Percentiles rank a stretch among this genome's conserved stretches.
phyloP scores from a whole-genome alignment of 2,888 invertebrate species.

The Lepidochitona cinerea region DNA sequence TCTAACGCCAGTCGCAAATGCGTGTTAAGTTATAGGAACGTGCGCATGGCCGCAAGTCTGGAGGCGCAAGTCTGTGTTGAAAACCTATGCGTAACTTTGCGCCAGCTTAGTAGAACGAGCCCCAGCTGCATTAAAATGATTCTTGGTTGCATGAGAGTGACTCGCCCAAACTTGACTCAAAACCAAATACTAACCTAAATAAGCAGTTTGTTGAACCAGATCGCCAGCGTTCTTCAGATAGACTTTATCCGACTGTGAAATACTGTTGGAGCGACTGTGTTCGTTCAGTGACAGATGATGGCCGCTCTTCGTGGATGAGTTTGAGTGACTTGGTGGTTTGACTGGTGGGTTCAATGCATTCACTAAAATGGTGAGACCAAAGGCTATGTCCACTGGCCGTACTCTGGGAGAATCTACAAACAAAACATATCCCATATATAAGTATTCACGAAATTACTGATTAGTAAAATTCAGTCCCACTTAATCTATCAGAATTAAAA shows the following conservation, averaged over 20 bases:
- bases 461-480: too few species aligned
- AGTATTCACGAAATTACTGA: too few species aligned
- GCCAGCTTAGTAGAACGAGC: too few species aligned
- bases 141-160: too few species aligned
- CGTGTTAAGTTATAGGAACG: too few species aligned
- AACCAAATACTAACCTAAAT: conserved; percentile 70
- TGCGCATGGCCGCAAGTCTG: too few species aligned
- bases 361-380: conserved; percentile 89
- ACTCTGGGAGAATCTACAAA: conserved; percentile 88
- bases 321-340: conserved; percentile 41
- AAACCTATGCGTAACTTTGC: too few species aligned
- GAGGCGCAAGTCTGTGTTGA: too few species aligned
- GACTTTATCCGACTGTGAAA: conserved; percentile 49
- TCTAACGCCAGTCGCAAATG: too few species aligned
- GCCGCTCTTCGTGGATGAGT: conserved; percentile 58
- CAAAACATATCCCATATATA: conserved; percentile 72
- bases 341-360: conserved; percentile 81
- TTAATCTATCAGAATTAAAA: too few species aligned
- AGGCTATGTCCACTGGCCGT: conserved; percentile 90
- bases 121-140: too few species aligned
- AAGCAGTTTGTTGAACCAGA: conserved; percentile 72
- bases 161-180: too few species aligned
- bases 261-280: conserved; percentile 55
- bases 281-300: conserved; percentile 59
- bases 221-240: conserved; percentile 30